These are phyloP conservation scores for Rhinoraja longicauda DNA, from an alignment of 2,797 vertebrate species.

Conservation along the genomic window DNA sequence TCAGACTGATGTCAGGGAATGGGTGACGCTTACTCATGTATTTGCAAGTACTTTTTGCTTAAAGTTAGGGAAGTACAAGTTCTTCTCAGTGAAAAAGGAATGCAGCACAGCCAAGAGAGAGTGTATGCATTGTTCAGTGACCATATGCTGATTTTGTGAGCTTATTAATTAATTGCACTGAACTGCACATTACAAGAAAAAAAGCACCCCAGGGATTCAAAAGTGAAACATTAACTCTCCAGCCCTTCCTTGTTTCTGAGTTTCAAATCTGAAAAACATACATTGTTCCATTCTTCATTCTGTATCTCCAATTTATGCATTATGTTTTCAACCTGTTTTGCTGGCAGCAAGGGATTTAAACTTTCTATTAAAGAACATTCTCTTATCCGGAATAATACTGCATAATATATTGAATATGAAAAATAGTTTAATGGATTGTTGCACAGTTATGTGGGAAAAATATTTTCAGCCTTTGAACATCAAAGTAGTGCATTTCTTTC, in stretches of 20 bases:
- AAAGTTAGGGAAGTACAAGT: background rate
- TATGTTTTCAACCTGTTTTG: background rate
- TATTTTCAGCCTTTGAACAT: background rate
- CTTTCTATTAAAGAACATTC: background rate
- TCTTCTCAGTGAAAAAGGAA: background rate
- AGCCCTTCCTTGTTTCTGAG: background rate
- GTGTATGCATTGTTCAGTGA: background rate
- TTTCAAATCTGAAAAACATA: background rate
- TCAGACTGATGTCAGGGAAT: too few relatives aligned
- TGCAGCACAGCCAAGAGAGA: background rate
- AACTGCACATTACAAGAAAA: background rate
- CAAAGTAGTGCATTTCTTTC: background rate
- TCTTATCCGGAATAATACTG: background rate
- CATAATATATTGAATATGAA: background rate
- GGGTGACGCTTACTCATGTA: background rate
- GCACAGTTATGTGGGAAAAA: background rate
- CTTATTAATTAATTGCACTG: constrained; percentile 22
- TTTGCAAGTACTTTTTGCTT: background rate
- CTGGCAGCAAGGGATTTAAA: background rate
- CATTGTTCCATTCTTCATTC: background rate
- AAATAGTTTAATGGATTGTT: background rate
- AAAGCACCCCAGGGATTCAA: background rate
- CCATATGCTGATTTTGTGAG: constrained; percentile 29
- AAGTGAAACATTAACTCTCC: background rate
- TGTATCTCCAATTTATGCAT: background rate